These are phyloP conservation scores for Sphaerophoria rueppellii DNA, from an alignment of 2,888 invertebrate species.

Conservation along the genomic window DNA sequence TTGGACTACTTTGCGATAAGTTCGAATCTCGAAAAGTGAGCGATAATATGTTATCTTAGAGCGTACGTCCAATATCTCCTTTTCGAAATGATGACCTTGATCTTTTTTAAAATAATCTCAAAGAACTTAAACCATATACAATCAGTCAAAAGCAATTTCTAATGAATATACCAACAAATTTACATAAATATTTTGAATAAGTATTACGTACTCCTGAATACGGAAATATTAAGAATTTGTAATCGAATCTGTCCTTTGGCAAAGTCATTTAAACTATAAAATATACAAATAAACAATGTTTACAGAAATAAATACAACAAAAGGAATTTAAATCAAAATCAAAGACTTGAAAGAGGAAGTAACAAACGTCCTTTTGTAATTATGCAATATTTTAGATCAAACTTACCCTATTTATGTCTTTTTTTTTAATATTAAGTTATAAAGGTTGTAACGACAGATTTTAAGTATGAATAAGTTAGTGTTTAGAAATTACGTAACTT, in stretches of 20 bases:
- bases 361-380: constrained; percentile 57
- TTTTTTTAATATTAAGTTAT: too few relatives aligned
- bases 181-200: background rate
- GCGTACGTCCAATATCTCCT: too few relatives aligned
- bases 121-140: constrained; percentile 36
- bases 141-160: constrained; percentile 55
- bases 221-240: constrained; percentile 27
- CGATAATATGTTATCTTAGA: too few relatives aligned
- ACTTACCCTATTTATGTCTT: background rate
- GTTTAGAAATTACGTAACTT: too few relatives aligned
- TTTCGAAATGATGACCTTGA: background rate
- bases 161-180: constrained; percentile 26
- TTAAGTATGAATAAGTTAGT: too few relatives aligned
- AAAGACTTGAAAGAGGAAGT: constrained; percentile 54
- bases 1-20: too few relatives aligned
- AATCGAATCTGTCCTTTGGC: constrained; percentile 64
- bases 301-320: background rate
- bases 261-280: constrained; percentile 40
- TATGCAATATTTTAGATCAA: constrained; percentile 47
- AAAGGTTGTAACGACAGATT: too few relatives aligned
- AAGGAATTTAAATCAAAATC: constrained; percentile 12
- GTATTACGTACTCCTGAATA: too few relatives aligned
- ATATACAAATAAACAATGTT: background rate
- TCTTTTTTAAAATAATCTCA: background rate
- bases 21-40: too few relatives aligned